Evolutionary conservation across 2,888 invertebrate genomes (phyloP).

Genomic region (Amphipoea oculea): DNA sequence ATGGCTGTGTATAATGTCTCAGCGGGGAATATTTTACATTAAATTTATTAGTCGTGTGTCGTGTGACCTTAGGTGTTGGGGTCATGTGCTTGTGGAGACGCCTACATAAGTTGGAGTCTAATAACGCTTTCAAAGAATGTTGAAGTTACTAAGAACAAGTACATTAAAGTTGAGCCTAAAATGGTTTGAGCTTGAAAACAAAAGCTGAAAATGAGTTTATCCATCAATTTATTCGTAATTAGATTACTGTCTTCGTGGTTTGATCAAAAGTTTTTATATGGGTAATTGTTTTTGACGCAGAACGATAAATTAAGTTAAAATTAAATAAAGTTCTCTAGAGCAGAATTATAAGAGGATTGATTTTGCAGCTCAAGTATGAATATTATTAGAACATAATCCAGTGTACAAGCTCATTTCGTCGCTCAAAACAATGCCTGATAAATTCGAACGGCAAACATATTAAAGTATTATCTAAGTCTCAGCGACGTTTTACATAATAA

Average conservation of each 20-base stretch:
- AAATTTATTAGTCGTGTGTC: constrained; percentile 55
- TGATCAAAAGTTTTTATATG: constrained; percentile 58
- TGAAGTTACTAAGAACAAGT: constrained; percentile 26
- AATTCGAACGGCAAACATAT: constrained; percentile 46
- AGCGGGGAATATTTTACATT: constrained; percentile 52
- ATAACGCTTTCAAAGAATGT: constrained; percentile 35
- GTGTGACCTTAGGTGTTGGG: constrained; percentile 40
- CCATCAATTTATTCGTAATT: constrained; percentile 60
- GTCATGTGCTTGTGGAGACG: constrained; percentile 30
- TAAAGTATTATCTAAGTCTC: constrained; percentile 36
- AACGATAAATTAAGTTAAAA: constrained; percentile 46
- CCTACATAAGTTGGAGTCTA: constrained; percentile 21
- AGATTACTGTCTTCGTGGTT: constrained; percentile 57
- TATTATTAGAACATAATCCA: constrained; percentile 40
- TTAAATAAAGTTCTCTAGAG: constrained; percentile 25
- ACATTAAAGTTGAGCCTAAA: constrained; percentile 45
- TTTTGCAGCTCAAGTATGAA: constrained; percentile 15
- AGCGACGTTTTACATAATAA: constrained; percentile 18
- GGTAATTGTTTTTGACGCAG: constrained; percentile 61
- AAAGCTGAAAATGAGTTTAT: constrained; percentile 55
- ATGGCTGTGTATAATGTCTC: constrained; percentile 54
- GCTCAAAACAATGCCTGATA: constrained; percentile 39
- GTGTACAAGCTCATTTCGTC: constrained; percentile 29
- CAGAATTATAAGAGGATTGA: constrained; percentile 14
- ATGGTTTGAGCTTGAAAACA: constrained; percentile 39